phyloP scores from a whole-genome alignment of 2,888 invertebrate genomes.

The Lordiphosa fenestrarum region DNA sequence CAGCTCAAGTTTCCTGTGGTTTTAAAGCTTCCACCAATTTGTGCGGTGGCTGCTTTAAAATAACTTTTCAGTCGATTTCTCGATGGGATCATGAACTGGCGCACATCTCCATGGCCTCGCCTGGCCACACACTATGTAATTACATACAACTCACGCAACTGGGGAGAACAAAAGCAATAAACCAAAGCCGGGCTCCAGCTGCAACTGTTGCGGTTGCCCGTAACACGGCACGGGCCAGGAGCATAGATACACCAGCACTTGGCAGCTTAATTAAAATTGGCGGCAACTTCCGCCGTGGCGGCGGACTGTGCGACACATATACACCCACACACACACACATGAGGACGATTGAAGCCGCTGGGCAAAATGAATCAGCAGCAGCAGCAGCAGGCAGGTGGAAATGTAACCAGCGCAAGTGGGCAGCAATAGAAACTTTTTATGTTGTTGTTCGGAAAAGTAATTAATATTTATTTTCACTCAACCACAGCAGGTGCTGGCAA shows the following conservation, averaged over 20 bases:
- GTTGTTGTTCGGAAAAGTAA: constrained; percentile 55
- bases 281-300: constrained; percentile 16
- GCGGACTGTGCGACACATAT: constrained; percentile 13
- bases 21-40: constrained; percentile 3
- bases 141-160: constrained; percentile 51
- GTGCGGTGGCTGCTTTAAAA: constrained; percentile 29
- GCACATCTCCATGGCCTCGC: constrained; percentile 15
- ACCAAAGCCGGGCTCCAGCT: constrained; percentile 33
- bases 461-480: constrained; percentile 65
- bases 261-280: constrained; percentile 70
- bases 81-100: constrained; percentile 41
- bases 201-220: constrained; percentile 13
- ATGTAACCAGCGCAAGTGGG: constrained; percentile 25
- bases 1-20: too few relatives aligned
- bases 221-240: constrained; percentile 29
- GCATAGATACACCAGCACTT: constrained; percentile 39
- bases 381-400: constrained; percentile 42
- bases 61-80: constrained; percentile 53
- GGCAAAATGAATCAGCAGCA: constrained; percentile 53
- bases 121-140: constrained; percentile 36
- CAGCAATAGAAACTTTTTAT: constrained; percentile 38
- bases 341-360: constrained; percentile 38
- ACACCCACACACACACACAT: constrained; percentile 15
- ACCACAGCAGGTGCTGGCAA: constrained; percentile 12
- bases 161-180: constrained; percentile 64